phyloP scores from a whole-genome alignment of 2,888 invertebrate species.

The Nephrocerus scutellatus region DNA sequence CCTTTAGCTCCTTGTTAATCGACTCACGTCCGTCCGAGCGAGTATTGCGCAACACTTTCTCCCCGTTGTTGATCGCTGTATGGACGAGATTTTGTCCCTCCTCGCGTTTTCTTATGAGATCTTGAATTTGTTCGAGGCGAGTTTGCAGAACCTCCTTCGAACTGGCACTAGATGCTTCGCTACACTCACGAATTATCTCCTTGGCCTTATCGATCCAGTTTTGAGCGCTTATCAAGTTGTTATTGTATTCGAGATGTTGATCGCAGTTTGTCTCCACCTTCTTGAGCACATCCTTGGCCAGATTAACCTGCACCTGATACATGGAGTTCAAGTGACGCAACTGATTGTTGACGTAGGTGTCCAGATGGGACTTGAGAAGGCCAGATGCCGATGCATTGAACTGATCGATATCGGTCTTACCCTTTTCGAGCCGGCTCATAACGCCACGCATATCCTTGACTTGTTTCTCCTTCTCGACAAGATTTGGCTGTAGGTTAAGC shows the following conservation, averaged over 20 bases:
- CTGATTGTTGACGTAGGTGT: conserved; percentile 82
- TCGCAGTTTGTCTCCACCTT: conserved; percentile 84
- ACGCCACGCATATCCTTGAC: conserved; percentile 74
- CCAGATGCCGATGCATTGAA: conserved; percentile 73
- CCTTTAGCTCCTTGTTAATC: conserved; percentile 79
- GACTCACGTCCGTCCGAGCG: conserved; percentile 82
- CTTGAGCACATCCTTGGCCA: conserved; percentile 81
- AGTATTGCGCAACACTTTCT: conserved; percentile 81
- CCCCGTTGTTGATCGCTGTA: conserved; percentile 80
- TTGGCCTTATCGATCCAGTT: conserved; percentile 84
- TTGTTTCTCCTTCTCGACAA: conserved; percentile 78
- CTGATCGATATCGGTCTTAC: conserved; percentile 73
- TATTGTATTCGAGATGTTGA: conserved; percentile 75
- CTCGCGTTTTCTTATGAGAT: conserved; percentile 72
- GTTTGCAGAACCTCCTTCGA: conserved; percentile 78
- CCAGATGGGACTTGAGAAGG: conserved; percentile 73
- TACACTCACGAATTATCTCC: conserved; percentile 71
- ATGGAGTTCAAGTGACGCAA: conserved; percentile 77
- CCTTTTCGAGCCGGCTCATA: conserved; percentile 64
- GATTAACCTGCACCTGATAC: conserved; percentile 80
- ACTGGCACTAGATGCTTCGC: conserved; percentile 69
- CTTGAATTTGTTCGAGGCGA: conserved; percentile 71
- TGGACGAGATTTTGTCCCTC: conserved; percentile 82
- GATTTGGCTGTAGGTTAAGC: conserved; percentile 68
- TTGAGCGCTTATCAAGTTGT: conserved; percentile 66